Conservation (phyloP, 2,888 invertebrate genomes). For the Blastobasis lacticolella region DNA sequence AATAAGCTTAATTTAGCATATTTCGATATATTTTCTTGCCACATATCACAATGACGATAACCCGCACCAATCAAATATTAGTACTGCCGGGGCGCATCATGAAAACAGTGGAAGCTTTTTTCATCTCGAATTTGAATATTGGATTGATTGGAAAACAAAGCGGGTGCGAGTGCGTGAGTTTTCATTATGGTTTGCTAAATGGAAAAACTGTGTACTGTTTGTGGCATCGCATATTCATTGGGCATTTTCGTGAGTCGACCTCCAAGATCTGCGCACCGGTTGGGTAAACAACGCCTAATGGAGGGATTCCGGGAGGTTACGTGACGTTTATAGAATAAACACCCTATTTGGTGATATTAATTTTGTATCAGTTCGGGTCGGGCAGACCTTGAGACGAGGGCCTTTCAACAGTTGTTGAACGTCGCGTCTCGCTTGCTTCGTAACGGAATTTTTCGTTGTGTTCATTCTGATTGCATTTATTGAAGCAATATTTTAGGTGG, state of each 20-base stretch:
- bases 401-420: too few relatives aligned
- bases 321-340: conserved; percentile 44
- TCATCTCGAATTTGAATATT: conserved; percentile 2
- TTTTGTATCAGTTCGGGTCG: not conserved
- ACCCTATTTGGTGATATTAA: not conserved
- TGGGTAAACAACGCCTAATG: conserved; percentile 70
- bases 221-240: conserved; percentile 74
- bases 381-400: too few relatives aligned
- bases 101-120: not conserved
- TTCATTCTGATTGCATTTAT: too few relatives aligned
- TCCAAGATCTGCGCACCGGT: conserved; percentile 68
- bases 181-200: conserved; percentile 67
- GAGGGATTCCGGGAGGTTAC: conserved; percentile 62
- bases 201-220: conserved; percentile 72
- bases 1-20: too few relatives aligned
- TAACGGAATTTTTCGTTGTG: too few relatives aligned
- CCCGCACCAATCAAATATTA: too few relatives aligned
- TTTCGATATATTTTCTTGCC: too few relatives aligned
- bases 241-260: conserved; percentile 70
- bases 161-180: conserved; percentile 52
- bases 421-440: too few relatives aligned
- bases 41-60: too few relatives aligned
- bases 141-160: conserved; percentile 57
- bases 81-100: too few relatives aligned
- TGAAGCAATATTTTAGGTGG: too few relatives aligned